Evolutionary conservation across 2,113 vertebrate genomes (phyloP).

Genomic region (Heteronetta atricapilla): DNA sequence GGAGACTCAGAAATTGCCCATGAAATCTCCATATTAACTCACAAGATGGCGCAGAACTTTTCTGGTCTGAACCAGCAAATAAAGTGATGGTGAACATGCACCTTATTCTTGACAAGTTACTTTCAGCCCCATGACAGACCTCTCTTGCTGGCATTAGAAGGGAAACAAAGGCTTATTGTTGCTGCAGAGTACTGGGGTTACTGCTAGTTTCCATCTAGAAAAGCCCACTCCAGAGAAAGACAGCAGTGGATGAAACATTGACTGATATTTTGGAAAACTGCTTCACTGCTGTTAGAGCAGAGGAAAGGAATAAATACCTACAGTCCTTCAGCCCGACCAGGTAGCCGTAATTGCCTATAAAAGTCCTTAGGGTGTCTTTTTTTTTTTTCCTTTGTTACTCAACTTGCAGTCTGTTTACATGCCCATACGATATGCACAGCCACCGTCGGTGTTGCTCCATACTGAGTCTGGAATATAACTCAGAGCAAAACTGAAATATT

Average conservation of each 20-base stretch:
- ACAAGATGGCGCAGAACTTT: background rate
- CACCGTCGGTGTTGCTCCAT: background rate
- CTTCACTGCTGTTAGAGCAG: background rate
- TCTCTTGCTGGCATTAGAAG: background rate
- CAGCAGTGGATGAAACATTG: background rate
- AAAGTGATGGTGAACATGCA: background rate
- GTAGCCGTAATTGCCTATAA: background rate
- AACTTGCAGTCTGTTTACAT: background rate
- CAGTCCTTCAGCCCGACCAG: background rate
- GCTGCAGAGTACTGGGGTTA: background rate
- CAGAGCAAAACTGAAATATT: background rate
- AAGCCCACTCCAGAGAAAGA: background rate
- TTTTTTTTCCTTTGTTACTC: background rate
- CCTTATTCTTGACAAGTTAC: background rate
- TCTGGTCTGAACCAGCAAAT: background rate
- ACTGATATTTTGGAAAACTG: background rate
- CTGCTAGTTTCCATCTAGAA: background rate
- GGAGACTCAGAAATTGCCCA: background rate
- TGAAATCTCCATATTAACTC: background rate
- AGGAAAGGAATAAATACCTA: background rate
- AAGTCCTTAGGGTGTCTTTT: background rate
- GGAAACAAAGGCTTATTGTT: background rate
- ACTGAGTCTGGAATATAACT: background rate
- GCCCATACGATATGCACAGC: background rate
- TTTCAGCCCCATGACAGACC: background rate